Conservation (phyloP, 2,888 invertebrate species). For the Troides helena region DNA sequence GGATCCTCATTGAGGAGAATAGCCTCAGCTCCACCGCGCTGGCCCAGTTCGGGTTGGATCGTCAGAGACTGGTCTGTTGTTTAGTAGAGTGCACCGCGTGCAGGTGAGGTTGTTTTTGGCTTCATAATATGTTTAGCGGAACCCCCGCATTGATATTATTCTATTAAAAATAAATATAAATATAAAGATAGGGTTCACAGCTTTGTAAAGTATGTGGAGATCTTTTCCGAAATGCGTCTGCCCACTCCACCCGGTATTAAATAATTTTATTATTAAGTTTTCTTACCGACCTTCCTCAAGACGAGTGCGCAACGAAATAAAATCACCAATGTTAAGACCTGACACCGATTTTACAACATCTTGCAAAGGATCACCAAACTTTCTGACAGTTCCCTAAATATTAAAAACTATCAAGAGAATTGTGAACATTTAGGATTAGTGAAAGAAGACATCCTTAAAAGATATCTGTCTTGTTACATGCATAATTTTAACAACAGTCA, state of each 20-base stretch:
- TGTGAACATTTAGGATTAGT: neutral
- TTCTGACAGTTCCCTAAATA: neutral
- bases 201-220: neutral
- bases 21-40: too few relatives aligned
- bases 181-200: too few relatives aligned
- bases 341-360: constrained; percentile 26
- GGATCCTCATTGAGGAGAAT: too few relatives aligned
- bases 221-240: neutral
- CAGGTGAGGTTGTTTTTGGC: too few relatives aligned
- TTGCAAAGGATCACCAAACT: constrained; percentile 15
- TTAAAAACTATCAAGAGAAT: neutral
- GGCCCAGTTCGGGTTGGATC: too few relatives aligned
- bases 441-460: neutral
- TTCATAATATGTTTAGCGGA: too few relatives aligned
- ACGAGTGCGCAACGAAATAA: constrained; percentile 27
- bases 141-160: too few relatives aligned
- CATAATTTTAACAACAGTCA: too few relatives aligned
- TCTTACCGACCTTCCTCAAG: constrained; percentile 24
- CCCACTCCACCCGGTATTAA: constrained; percentile 8
- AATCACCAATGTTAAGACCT: constrained; percentile 25
- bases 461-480: too few relatives aligned
- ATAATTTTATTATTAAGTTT: constrained; percentile 24
- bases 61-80: too few relatives aligned
- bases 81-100: too few relatives aligned
- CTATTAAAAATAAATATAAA: neutral